A percentile compares a stretch with the other conserved stretches of the same genome.
These are phyloP conservation scores for Psittacula cyanocephala DNA, from an alignment of 2,113 vertebrate species.

Conservation along the genomic window DNA sequence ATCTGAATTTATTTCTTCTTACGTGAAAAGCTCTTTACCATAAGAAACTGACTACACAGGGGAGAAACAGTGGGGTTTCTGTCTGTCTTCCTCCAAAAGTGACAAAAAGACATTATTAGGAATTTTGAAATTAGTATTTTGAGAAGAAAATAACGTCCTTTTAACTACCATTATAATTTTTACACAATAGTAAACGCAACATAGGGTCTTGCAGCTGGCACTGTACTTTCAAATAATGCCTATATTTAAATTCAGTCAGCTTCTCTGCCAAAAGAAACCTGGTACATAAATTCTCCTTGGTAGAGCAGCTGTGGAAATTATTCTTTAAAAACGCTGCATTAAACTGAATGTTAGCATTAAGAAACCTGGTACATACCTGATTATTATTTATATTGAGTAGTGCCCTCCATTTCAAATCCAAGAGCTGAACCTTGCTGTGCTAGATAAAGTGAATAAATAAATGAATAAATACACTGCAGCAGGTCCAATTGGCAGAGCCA, in stretches of 20 bases:
- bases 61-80: not conserved
- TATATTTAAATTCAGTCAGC: not conserved
- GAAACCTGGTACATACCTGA: not conserved
- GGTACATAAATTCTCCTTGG: not conserved
- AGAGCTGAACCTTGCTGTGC: not conserved
- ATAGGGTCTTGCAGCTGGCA: not conserved
- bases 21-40: not conserved
- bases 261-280: not conserved
- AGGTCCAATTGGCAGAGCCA: not conserved
- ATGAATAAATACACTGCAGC: not conserved
- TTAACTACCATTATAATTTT: not conserved
- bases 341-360: not conserved
- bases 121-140: not conserved
- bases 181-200: not conserved
- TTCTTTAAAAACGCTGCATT: not conserved
- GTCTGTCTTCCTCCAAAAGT: not conserved
- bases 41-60: not conserved
- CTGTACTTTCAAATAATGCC: not conserved
- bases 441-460: not conserved
- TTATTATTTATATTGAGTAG: constrained; percentile 1
- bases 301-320: not conserved
- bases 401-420: not conserved
- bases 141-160: not conserved
- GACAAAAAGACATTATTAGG: not conserved
- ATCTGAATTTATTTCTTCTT: not conserved